phyloP scores from a whole-genome alignment of 1,140 invertebrate genomes.

The Orius insidiosus region DNA sequence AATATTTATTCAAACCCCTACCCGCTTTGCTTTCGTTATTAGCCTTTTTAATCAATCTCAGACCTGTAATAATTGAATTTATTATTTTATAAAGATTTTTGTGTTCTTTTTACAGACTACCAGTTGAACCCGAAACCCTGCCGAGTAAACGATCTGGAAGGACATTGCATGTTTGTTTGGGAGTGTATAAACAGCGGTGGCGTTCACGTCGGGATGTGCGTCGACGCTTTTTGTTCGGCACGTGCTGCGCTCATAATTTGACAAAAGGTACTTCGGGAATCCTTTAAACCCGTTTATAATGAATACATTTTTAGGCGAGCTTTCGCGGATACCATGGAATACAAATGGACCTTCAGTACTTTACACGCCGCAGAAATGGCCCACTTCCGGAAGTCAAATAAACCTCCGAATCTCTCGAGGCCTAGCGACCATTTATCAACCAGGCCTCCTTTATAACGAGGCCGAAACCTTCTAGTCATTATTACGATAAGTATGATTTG shows the following conservation, averaged over 20 bases:
- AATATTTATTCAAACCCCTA: no score
- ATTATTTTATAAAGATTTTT: no score
- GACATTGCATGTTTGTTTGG: slow-evolving; percentile 91
- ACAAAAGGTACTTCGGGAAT: slow-evolving; percentile 31
- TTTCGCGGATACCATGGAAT: slow-evolving; percentile 19
- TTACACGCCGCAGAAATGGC: slow-evolving; percentile 25
- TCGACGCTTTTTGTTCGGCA: slow-evolving; percentile 88
- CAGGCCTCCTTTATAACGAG: slow-evolving; percentile 20
- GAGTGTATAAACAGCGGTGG: slow-evolving; percentile 84
- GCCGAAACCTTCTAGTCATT: slow-evolving; percentile 18
- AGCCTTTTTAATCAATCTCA: no score
- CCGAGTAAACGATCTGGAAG: slow-evolving; percentile 48
- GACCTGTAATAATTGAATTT: no score
- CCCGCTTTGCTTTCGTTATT: no score
- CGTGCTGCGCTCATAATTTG: slow-evolving; percentile 64
- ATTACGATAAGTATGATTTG: slow-evolving; percentile 20
- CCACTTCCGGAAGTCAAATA: slow-evolving; percentile 1
- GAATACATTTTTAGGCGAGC: slow-evolving; percentile 16
- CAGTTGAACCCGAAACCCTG: slow-evolving; percentile 69
- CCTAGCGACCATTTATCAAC: slow-evolving; percentile 20
- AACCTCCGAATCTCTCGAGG: slow-evolving; percentile 31
- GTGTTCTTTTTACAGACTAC: slow-evolving; percentile 20
- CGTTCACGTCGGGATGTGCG: slow-evolving; percentile 76
- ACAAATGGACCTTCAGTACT: slow-evolving; percentile 24
- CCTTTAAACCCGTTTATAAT: slow-evolving; percentile 18